Evolutionary conservation across 2,797 vertebrate genomes (phyloP), one percentile per base, ranked within the genome.

Genomic region (Tinamus major): DNA sequence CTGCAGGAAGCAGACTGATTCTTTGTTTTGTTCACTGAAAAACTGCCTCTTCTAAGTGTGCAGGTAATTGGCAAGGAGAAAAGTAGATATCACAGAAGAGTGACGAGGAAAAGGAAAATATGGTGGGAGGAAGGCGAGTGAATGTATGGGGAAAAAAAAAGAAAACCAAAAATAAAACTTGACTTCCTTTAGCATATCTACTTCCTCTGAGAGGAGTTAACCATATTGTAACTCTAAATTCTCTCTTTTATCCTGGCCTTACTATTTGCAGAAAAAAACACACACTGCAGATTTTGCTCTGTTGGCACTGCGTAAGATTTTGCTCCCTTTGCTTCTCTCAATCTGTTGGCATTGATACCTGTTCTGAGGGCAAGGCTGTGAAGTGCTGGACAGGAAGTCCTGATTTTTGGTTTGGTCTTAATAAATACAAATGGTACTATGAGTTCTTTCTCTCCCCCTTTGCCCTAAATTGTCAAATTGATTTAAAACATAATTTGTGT

Each of bases 1-100:
- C 35, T 48, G 9, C 15, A 37, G 18, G 35, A 62, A 55, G 17
- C 0, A 2, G 31, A 8, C 42, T 27, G 0, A 2, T 41, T 63
- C 26, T 69, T 46, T 78, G 5, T 23, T 59, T 75, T 3, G 3
- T 46, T 69, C 48, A 17, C 21, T 39, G 46, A 39, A 77, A 49
- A 70, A 1, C 6, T 39, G 26, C 16, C 41, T 67, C 27, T 71
- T 58, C 59, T 62, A 7, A 7, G 33, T 37, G 6, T 37, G n/a
- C 33, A 37, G 18, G 5, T 69, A 72, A 49, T 15, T 5, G 6
- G 10, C 19, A 83, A 92, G 17, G 31, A 12, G 41, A 65, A 62
- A 82, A 74, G 19, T 20, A 23, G 8, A 33, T 46, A 17, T 4
- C 33, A 33, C 6, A 15, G 21, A 56, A 41, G 31, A 67, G 13